phyloP scores from a whole-genome alignment of 2,888 invertebrate species.

The Ommatoiulus sabulosus region DNA sequence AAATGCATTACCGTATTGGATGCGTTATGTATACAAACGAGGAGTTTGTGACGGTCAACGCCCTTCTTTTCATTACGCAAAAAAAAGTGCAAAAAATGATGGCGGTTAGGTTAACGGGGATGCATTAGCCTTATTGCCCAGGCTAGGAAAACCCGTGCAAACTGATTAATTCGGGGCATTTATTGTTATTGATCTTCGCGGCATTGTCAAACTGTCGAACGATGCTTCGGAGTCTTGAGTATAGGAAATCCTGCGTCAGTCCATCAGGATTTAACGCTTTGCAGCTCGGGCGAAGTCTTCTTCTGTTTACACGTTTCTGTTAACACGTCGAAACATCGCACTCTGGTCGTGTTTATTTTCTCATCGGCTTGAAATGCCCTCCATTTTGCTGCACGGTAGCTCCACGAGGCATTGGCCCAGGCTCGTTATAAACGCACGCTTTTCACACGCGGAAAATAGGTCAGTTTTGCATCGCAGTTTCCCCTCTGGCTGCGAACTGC shows the following conservation, averaged over 20 bases:
- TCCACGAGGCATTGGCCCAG: too few relatives aligned
- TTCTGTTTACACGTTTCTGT: constrained; percentile 4
- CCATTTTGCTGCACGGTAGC: background rate
- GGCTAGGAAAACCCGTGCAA: background rate
- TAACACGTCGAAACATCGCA: background rate
- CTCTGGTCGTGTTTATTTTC: constrained; percentile 15
- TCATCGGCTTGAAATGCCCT: background rate
- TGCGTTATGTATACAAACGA: background rate
- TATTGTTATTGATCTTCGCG: background rate
- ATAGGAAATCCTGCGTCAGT: background rate
- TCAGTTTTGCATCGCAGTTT: too few relatives aligned
- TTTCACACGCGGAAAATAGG: too few relatives aligned
- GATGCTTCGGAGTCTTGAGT: background rate
- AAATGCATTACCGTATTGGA: background rate
- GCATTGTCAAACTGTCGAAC: background rate
- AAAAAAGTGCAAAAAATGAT: background rate
- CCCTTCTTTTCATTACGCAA: constrained; percentile 13
- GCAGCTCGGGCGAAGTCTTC: background rate
- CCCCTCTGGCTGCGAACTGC: too few relatives aligned
- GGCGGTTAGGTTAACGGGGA: background rate
- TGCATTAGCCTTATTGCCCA: background rate
- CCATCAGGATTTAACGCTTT: background rate
- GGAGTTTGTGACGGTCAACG: constrained; percentile 32
- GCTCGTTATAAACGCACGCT: too few relatives aligned
- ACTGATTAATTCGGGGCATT: background rate